Evolutionary conservation across 2,113 vertebrate genomes (phyloP).

Genomic region (Pterocles burchelli): DNA sequence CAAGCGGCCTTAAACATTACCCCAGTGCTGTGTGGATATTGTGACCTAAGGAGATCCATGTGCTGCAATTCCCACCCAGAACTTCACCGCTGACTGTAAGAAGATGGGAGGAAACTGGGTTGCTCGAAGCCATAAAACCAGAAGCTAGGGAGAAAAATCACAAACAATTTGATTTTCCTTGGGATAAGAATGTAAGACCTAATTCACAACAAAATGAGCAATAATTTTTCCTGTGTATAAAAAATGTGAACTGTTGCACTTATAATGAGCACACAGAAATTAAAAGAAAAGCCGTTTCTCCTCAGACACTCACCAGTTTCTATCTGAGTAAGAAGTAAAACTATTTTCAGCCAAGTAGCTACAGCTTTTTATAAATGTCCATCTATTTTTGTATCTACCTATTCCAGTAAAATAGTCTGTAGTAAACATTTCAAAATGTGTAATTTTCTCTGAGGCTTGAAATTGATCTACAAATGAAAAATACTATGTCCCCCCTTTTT

Average conservation of each 20-base stretch:
- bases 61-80: background rate
- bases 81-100: background rate
- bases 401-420: background rate
- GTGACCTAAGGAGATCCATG: background rate
- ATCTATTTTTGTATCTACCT: conserved; percentile 36
- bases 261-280: background rate
- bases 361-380: conserved; percentile 21
- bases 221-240: background rate
- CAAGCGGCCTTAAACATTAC: background rate
- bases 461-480: background rate
- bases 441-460: background rate
- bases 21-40: accelerated
- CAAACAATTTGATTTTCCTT: background rate
- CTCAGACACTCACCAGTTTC: background rate
- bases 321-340: conserved; percentile 13
- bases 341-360: conserved; percentile 32
- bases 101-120: background rate
- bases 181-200: background rate
- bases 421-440: conserved; percentile 8
- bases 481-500: background rate
- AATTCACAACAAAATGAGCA: background rate
- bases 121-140: background rate
- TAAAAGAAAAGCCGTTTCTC: background rate
- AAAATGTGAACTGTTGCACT: background rate
- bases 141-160: background rate